Evolutionary conservation across 2,888 invertebrate genomes (phyloP).

Genomic region (Blastobasis adustella): DNA sequence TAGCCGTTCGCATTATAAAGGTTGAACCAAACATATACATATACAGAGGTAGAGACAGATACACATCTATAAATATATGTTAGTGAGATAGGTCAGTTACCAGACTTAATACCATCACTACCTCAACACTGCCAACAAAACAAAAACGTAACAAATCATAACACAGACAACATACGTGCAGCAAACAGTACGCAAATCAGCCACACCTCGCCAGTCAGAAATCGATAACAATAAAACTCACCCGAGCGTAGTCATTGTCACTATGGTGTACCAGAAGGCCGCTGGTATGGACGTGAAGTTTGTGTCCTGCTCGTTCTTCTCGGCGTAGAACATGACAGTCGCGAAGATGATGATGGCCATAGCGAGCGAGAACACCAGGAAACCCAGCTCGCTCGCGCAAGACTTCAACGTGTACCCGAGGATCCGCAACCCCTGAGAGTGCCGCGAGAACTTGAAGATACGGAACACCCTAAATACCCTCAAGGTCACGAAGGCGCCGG

Average conservation of each 20-base stretch:
- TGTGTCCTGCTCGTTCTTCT: constrained; percentile 97
- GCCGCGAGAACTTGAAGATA: constrained; percentile 99
- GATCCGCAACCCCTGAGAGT: constrained; percentile 98
- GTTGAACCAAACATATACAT: too few relatives aligned
- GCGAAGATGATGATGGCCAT: constrained; percentile 99
- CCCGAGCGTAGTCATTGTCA: constrained; percentile 99
- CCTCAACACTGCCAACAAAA: too few relatives aligned
- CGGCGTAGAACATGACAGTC: constrained; percentile 99
- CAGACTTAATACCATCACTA: too few relatives aligned
- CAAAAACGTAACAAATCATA: too few relatives aligned
- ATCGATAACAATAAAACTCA: constrained; percentile 73
- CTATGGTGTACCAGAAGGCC: constrained; percentile 99
- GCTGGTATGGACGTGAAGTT: constrained; percentile 99
- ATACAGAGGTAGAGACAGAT: too few relatives aligned
- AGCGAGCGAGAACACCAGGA: constrained; percentile 98
- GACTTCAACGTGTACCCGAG: constrained; percentile 99
- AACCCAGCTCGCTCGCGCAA: constrained; percentile 98
- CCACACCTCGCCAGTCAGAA: too few relatives aligned
- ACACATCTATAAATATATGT: too few relatives aligned
- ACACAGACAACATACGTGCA: too few relatives aligned
- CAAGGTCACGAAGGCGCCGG: constrained; percentile 98
- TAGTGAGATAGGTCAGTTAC: too few relatives aligned
- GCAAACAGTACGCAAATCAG: too few relatives aligned
- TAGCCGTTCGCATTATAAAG: too few relatives aligned
- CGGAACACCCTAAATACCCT: constrained; percentile 99